Evolutionary conservation across 2,113 vertebrate genomes (phyloP).

Genomic region (Carettochelys insculpta): DNA sequence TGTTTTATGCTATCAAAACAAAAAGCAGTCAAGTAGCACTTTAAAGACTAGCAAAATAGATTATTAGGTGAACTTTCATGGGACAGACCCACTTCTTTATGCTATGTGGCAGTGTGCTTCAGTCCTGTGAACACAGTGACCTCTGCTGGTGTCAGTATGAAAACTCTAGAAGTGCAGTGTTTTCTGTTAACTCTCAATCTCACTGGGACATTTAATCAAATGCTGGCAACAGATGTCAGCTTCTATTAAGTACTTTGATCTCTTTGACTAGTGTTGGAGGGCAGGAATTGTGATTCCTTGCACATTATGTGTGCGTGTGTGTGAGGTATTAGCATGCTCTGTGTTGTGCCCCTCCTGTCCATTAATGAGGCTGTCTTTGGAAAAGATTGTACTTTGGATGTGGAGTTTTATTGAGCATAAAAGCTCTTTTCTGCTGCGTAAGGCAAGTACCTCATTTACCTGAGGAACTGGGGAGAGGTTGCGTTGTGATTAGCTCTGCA

Average conservation of each 20-base stretch:
- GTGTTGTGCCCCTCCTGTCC: background rate
- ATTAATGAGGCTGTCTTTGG: background rate
- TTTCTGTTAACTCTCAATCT: background rate
- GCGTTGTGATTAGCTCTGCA: background rate
- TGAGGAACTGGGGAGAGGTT: too few species aligned
- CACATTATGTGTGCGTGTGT: background rate
- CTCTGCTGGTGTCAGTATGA: background rate
- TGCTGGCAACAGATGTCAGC: background rate
- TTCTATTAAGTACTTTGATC: background rate
- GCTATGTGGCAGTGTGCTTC: too few species aligned
- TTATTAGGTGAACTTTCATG: too few species aligned
- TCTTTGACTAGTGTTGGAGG: background rate
- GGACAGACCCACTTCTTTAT: too few species aligned
- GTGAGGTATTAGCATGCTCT: background rate
- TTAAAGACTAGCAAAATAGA: too few species aligned
- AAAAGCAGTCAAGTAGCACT: too few species aligned
- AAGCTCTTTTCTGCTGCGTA: background rate
- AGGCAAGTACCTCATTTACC: background rate
- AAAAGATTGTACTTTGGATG: background rate
- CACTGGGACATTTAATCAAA: background rate
- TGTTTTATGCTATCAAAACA: background rate
- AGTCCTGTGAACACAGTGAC: background rate
- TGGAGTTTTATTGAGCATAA: background rate
- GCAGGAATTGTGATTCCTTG: background rate
- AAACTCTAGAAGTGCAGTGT: background rate